These are phyloP conservation scores for Leucoraja ocellata DNA, from an alignment of 2,797 vertebrate species.

Conservation along the genomic window DNA sequence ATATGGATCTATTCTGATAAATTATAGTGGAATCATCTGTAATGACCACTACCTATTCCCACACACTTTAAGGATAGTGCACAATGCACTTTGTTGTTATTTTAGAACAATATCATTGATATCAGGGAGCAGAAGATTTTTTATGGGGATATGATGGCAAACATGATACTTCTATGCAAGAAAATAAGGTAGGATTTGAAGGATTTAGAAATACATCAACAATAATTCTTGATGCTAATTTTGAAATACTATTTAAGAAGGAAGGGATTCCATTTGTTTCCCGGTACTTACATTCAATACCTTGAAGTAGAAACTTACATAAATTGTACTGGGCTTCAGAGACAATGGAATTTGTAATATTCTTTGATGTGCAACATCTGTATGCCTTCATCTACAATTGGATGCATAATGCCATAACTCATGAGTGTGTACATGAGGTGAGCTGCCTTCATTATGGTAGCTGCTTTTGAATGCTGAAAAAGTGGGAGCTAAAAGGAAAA, in stretches of 20 bases:
- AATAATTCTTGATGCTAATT: background rate
- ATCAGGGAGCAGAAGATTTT: background rate
- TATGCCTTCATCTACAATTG: constrained; percentile 54
- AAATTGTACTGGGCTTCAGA: constrained; percentile 49
- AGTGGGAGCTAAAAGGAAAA: constrained; percentile 52
- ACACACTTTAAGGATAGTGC: too few species aligned
- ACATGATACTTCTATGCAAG: background rate
- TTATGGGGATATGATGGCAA: background rate
- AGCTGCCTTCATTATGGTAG: constrained; percentile 57
- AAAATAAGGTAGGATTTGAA: background rate
- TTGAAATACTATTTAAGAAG: background rate
- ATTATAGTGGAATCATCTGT: too few species aligned
- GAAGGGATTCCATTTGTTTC: background rate
- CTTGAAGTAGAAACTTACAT: constrained; percentile 33
- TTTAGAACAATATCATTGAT: background rate
- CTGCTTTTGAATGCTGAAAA: constrained; percentile 58
- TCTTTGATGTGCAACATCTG: constrained; percentile 52
- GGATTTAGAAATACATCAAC: background rate
- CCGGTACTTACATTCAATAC: background rate
- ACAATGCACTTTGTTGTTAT: background rate
- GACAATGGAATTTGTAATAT: constrained; percentile 56
- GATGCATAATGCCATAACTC: constrained; percentile 48
- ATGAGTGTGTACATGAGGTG: constrained; percentile 57
- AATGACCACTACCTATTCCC: too few species aligned
- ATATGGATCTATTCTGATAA: too few species aligned